Base-by-base conservation (phyloP, 2,113 vertebrate genomes). In the Anhinga rufa region DNA sequence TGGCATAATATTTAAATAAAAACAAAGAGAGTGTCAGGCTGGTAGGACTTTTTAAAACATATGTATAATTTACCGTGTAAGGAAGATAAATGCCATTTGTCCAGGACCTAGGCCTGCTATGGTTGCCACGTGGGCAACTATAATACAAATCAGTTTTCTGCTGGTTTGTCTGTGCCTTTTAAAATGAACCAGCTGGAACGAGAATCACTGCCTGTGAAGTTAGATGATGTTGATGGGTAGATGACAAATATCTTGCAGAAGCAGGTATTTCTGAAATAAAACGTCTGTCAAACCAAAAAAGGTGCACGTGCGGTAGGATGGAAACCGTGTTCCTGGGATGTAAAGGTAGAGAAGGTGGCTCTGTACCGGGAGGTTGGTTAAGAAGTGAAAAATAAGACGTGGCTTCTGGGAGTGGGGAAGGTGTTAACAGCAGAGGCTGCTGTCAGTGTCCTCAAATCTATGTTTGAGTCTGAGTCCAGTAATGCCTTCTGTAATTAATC, bases 241-340 rank as follows among this genome's bases (percentile, higher is more conserved):
- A 6, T 58, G 74, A 54, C 52, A 75, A 38, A 17, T 31, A 46
- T 7, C 36, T 28, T 62, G n/a, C n/a, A 72, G 82, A 24, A 79
- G 82, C 44, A 57, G 71, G 36, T 55, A 40, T 21, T 38, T 61
- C 79, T 80, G 71, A 68, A 85, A 52, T 28, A 24, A 64, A 90
- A 60, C 3, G 1, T 28, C 55, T 82, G 42, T 42, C 65, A 51
- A 44, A 22, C 24, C 46, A 77, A 31, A 44, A 34, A 77, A 57
- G 26, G 58, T 24, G 48, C 0, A 0, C 12, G 24, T 0, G 4
- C 0, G 2, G 24, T 4, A 14, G 61, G 68, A 64, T 57, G 51
- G 62, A 25, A 13, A 20, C 48, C 24, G 8, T 2, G 2, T 17
- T 57, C 26, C 55, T 17, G 61, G 51, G 21, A 10, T 14, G 24